These are phyloP conservation scores for Poeciliopsis infans DNA, from an alignment of 2,797 vertebrate genomes.

Conservation along the genomic window DNA sequence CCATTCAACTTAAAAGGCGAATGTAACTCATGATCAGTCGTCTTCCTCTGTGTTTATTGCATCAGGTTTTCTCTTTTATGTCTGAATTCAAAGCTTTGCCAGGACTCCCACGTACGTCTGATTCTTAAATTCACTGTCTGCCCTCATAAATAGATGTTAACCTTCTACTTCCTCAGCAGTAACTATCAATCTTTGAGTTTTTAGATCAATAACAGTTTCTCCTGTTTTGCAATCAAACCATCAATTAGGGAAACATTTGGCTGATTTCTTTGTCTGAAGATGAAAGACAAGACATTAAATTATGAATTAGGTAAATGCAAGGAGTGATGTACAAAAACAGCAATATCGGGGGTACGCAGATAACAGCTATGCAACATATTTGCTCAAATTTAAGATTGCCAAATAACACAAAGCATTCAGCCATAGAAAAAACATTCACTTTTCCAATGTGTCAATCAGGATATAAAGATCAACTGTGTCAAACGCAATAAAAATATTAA, in stretches of 20 bases:
- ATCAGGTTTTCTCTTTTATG: conserved; percentile 73
- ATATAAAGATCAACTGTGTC: neutral
- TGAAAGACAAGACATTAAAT: neutral
- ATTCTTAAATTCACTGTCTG: conserved; percentile 53
- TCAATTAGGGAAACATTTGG: conserved; percentile 17
- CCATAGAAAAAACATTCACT: neutral
- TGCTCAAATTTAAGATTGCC: neutral
- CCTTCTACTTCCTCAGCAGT: conserved; percentile 42
- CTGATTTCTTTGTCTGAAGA: neutral
- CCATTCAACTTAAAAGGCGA: conserved; percentile 43
- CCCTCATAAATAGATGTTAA: conserved; percentile 53
- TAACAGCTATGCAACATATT: neutral
- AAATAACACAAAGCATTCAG: neutral
- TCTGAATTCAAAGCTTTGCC: conserved; percentile 69
- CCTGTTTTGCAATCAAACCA: conserved; percentile 39
- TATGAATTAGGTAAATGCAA: neutral
- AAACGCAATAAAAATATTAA: neutral
- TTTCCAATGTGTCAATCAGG: neutral
- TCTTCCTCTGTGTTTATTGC: conserved; percentile 48
- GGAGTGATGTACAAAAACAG: neutral
- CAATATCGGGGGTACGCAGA: neutral
- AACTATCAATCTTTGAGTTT: conserved; percentile 29
- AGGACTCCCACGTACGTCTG: conserved; percentile 67
- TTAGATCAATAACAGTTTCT: conserved; percentile 17
- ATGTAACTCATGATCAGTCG: conserved; percentile 63